Conservation (phyloP, 2,888 invertebrate species). For the Elegia similella region DNA sequence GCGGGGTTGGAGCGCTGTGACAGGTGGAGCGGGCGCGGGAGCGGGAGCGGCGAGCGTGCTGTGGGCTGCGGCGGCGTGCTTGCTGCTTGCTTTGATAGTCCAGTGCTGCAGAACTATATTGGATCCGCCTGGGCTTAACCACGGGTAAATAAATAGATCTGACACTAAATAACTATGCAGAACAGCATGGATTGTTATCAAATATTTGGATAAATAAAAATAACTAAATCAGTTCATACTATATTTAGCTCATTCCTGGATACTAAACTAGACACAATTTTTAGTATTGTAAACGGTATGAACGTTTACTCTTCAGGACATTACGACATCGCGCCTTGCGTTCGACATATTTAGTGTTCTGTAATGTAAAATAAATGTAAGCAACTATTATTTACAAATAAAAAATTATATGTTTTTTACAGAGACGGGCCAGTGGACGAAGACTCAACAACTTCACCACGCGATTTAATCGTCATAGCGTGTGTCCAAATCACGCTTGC, state of each 20-base stretch:
- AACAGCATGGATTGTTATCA: too few species aligned
- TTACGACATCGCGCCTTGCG: too few species aligned
- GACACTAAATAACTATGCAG: background rate
- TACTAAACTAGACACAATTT: too few species aligned
- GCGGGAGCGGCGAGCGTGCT: constrained; percentile 64
- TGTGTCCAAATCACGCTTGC: constrained; percentile 75
- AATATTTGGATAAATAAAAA: too few species aligned
- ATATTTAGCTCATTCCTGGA: too few species aligned
- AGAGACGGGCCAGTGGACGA: constrained; percentile 65
- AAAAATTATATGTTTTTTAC: constrained; percentile 18
- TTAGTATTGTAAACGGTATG: too few species aligned
- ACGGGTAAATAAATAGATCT: constrained; percentile 35
- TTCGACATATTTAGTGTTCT: too few species aligned
- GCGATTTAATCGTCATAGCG: constrained; percentile 73
- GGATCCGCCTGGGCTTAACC: constrained; percentile 57
- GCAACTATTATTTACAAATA: too few species aligned
- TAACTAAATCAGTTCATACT: too few species aligned
- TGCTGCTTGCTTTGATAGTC: constrained; percentile 76
- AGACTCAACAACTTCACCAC: constrained; percentile 62
- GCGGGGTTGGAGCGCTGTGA: constrained; percentile 63
- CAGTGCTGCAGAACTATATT: constrained; percentile 78
- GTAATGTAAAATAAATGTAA: too few species aligned
- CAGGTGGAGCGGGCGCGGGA: constrained; percentile 56
- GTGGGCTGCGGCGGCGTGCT: constrained; percentile 80
- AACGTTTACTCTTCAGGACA: too few species aligned